Evolutionary conservation across 2,113 vertebrate species (phyloP), one percentile per base, ranked within the genome.

Genomic region (Uria aalge): DNA sequence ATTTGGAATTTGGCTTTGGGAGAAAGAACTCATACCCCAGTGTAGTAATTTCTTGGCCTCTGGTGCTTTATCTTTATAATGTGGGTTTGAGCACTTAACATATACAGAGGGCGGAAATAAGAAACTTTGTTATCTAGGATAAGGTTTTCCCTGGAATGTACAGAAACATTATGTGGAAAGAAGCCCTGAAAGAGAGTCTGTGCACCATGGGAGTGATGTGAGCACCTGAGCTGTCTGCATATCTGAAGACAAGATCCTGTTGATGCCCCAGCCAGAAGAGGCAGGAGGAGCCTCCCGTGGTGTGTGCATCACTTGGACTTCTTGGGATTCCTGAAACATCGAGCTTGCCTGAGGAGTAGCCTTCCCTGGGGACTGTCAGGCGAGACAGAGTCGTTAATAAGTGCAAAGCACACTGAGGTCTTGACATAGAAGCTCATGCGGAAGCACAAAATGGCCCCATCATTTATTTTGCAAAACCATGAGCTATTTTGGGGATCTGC

Each of bases 191-290:
- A 36, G 3, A 41, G 69, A 38, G 7, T 26, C 64, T 53, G 17
- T 38, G n/a, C 8, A 5, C 34, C 3, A 0, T 3, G 8, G 57
- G 7, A 75, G 36, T 1, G 11, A 36, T 0, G 4, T 2, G 5
- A 75, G 52, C 2, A 6, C 56, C 27, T 30, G 9, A 41, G 26
- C 29, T 56, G 3, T 19, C 18, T 19, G 34, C 45, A 1, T 20
- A 7, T 3, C 59, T 57, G 38, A 62, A 73, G 50, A 22, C 4
- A 30, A 32, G 32, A 27, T 20, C 27, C 15, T 22, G 23, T 11
- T 48, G 62, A 43, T 66, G 24, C 22, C 43, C 12, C 47, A 77
- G 50, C 10, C 75, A 50, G 29, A 81, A 11, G 12, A 82, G 27
- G 34, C 6, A 60, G 84, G 26, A 90, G 36, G 59, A 92, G 23